Evolutionary conservation across 1,140 invertebrate species (phyloP), one percentile per base, ranked within the genome.

Genomic region (Chelonus insularis): DNA sequence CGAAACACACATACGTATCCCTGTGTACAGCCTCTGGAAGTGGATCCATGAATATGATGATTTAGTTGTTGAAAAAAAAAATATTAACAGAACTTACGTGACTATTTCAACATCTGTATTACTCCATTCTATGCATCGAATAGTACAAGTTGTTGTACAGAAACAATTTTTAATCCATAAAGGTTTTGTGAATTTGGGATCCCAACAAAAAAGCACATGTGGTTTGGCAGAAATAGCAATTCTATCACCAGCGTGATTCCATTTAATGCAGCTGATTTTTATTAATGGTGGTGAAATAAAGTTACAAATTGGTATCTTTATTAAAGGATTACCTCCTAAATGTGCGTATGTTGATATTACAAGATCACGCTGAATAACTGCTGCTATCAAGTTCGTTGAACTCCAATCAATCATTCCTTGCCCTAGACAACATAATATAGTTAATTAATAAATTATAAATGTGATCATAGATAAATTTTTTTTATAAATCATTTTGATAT

Each of bases 351-450:
- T n/a, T n/a, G n/a, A n/a, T n/a, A n/a, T n/a, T n/a, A n/a, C n/a
- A n/a, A n/a, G n/a, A n/a, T 7, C 0, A 5, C 1, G 1, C 57
- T 25, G 20, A 4, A 50, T 16, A 0, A 48, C 57, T 0, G 66
- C 43, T 0, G 62, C 65, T 7, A 76, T 57, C 0, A 66, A 11
- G 8, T 72, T 56, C 1, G 37, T 59, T 3, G 63, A 58, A 6
- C 70, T 65, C 74, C 74, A 77, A 36, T 77, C 75, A 7, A 75
- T 25, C 0, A 63, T 25, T 20, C 55, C 61, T 14, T 36, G 45
- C 29, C 7, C 62, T 60, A 2, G 36, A 21, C n/a, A n/a, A n/a
- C n/a, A n/a, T n/a, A n/a, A n/a, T n/a, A n/a, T n/a, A n/a, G n/a
- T n/a, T n/a, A n/a, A n/a, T 36, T 29, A 23, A 16, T 50, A 1